phyloP scores from a whole-genome alignment of 2,797 vertebrate species.

The Urophycis tenuis region DNA sequence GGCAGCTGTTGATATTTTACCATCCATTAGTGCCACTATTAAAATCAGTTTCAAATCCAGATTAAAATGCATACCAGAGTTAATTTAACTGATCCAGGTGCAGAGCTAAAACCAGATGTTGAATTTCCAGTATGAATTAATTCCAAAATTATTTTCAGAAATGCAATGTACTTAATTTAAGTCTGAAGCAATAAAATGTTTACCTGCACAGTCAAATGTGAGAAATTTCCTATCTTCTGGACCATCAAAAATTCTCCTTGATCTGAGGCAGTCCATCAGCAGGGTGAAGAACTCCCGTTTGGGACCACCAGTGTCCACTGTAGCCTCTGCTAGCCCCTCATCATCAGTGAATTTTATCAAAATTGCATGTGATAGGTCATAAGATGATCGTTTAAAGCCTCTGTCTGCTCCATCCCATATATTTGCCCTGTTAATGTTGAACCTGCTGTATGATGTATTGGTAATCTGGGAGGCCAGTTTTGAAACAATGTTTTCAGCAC shows the following conservation, averaged over 20 bases:
- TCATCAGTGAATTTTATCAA: constrained; percentile 6
- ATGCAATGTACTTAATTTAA: too few relatives aligned
- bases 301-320: constrained; percentile 19
- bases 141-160: too few relatives aligned
- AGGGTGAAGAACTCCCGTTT: constrained; percentile 16
- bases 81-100: too few relatives aligned
- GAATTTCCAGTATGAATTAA: too few relatives aligned
- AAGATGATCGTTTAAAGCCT: constrained; percentile 13
- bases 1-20: too few relatives aligned
- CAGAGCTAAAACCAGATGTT: too few relatives aligned
- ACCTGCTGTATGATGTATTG: constrained; percentile 9
- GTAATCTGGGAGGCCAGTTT: constrained; percentile 9
- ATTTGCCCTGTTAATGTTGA: constrained; percentile 20
- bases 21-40: too few relatives aligned
- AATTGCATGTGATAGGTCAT: constrained; percentile 12
- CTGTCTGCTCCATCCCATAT: constrained; percentile 13
- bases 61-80: too few relatives aligned
- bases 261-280: constrained; percentile 15
- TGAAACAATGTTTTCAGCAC: constrained; percentile 11
- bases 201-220: constrained; percentile 14
- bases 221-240: constrained; percentile 16
- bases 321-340: constrained; percentile 7
- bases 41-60: too few relatives aligned
- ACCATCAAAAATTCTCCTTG: constrained; percentile 15
- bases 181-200: constrained; percentile 4